Conservation (phyloP, 2,888 invertebrate genomes). For the Chrysomela aeneicollis region DNA sequence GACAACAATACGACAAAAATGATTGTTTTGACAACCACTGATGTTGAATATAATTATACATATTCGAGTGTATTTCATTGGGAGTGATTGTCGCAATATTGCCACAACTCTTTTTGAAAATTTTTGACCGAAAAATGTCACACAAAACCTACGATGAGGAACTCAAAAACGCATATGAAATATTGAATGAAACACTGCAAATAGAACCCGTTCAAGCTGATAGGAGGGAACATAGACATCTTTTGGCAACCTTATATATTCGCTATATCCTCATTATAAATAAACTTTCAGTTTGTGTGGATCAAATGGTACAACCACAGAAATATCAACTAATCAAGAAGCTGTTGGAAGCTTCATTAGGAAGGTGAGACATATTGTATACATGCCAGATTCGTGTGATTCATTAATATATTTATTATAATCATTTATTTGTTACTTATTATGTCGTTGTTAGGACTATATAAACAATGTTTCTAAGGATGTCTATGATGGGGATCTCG, state of each 20-base stretch:
- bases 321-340: constrained; percentile 81
- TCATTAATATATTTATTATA: no score
- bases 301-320: constrained; percentile 93
- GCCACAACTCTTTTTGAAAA: no score
- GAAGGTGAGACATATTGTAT: constrained; percentile 64
- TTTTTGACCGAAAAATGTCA: constrained; percentile 67
- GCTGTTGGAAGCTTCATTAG: constrained; percentile 78
- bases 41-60: no score
- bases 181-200: constrained; percentile 69
- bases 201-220: constrained; percentile 71
- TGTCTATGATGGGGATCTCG: no score
- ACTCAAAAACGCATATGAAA: constrained; percentile 72
- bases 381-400: no score
- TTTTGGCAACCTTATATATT: constrained; percentile 77
- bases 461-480: no score
- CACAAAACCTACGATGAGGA: constrained; percentile 76
- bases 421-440: no score
- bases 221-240: constrained; percentile 67
- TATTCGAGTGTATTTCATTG: no score
- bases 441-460: no score
- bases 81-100: no score
- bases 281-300: constrained; percentile 81
- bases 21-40: no score
- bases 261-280: constrained; percentile 82
- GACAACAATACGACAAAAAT: not conserved